Evolutionary conservation across 2,888 invertebrate genomes (phyloP), one percentile per base, ranked within the genome.

Genomic region (Encarsia formosa): DNA sequence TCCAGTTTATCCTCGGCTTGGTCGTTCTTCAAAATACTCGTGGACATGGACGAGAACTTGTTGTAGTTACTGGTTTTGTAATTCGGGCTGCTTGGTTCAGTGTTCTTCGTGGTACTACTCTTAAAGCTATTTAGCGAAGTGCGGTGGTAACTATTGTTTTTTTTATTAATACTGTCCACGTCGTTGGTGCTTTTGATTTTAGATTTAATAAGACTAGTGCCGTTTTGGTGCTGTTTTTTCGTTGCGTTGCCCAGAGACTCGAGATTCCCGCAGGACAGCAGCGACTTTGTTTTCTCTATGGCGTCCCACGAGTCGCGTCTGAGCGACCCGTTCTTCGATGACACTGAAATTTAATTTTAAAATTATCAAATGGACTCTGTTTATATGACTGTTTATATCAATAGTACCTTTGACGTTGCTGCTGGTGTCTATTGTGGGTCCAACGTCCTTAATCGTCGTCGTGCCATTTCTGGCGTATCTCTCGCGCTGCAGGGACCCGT

Each of bases 301-400:
- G 86, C 83, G 65, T 91, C 90, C 89, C 90, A 90, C 20, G 88
- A 87, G 65, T 90, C 89, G 44, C 85, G 79, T 52, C 87, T 78
- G 0, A 79, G 76, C 4, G 78, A 70, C 1, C 79, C 77, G 23
- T 80, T 79, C 60, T 79, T 71, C 2, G 82, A 79, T 1, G 84
- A 84, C 3, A 85, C 83, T 66, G 79, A 46, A 61, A 56, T 18
- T 15, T 34, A 26, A 54, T 26, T 26, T 26, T 8, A 26, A 26
- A 29, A 29, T 13, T 29, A 29, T 13, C 8, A 29, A 13, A 29
- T 29, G 13, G 8, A 29, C 8, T 29, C 13, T 29, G 8, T 29
- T 9, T 9, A 29, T 8, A 29, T 13, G 13, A 9, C 13, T 9
- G 29, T 29, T 42, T 26, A 34, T 47, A 34, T 5, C 5, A 26